Conservation (phyloP, 2,113 vertebrate species). For the Scolopax mira region DNA sequence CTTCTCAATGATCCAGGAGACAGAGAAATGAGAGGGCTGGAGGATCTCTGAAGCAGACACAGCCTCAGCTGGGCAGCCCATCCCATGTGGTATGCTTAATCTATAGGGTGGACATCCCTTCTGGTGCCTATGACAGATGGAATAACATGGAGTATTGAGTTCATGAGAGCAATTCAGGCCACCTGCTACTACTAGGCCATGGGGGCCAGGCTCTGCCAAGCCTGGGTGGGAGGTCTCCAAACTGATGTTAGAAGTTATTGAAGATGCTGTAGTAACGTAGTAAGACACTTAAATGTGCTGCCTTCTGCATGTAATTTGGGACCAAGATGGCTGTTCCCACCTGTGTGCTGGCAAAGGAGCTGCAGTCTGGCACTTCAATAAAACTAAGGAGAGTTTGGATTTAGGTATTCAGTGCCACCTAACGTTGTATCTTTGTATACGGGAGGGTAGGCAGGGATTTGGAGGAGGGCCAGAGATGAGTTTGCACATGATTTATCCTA, state of each 20-base stretch:
- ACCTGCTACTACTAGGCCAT: neutral
- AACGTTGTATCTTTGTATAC: neutral
- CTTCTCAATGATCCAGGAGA: neutral
- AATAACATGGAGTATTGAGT: neutral
- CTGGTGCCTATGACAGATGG: neutral
- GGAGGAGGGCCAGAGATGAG: conserved; percentile 16
- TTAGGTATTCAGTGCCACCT: neutral
- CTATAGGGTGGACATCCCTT: neutral
- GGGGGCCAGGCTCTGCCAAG: neutral
- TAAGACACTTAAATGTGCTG: neutral
- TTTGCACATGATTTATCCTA: conserved; percentile 16
- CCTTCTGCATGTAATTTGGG: neutral
- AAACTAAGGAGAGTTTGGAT: neutral
- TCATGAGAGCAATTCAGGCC: neutral
- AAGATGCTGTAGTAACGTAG: neutral
- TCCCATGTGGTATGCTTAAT: neutral
- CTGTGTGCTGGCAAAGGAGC: neutral
- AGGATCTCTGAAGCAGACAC: neutral
- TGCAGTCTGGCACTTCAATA: neutral
- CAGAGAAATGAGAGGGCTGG: neutral
- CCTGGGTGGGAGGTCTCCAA: neutral
- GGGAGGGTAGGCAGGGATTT: neutral
- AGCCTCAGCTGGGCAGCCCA: neutral
- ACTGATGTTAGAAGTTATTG: neutral
- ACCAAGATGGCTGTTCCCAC: neutral